Conservation (phyloP, 2,797 vertebrate genomes). For the Pantherophis alleghaniensis region DNA sequence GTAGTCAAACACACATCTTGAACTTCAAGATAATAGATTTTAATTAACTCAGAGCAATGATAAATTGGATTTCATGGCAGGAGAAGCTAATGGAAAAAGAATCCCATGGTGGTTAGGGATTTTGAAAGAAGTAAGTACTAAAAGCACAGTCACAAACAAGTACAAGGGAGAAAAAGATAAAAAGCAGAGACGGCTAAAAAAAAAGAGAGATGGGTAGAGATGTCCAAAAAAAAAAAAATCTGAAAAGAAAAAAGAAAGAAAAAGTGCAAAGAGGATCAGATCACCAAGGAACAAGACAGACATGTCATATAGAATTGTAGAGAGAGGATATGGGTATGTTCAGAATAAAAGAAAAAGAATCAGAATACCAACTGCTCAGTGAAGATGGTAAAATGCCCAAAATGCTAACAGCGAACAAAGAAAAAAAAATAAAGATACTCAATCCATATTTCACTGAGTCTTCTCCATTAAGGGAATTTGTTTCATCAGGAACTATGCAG, state of each 20-base stretch:
- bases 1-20: neutral
- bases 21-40: neutral
- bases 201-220: neutral
- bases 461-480: neutral
- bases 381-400: neutral
- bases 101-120: neutral
- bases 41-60: neutral
- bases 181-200: neutral
- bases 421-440: neutral
- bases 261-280: neutral
- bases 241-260: neutral
- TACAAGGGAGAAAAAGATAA: neutral
- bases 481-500: neutral
- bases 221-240: neutral
- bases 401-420: neutral
- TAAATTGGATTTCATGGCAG: neutral
- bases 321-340: neutral
- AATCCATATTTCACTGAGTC: neutral
- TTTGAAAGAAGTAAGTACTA: neutral
- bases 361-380: neutral
- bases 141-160: neutral
- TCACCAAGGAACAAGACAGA: neutral
- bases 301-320: neutral
- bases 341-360: neutral
- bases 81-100: neutral